These are phyloP conservation scores for Apeltes quadracus DNA, from an alignment of 2,113 vertebrate species.

Conservation along the genomic window DNA sequence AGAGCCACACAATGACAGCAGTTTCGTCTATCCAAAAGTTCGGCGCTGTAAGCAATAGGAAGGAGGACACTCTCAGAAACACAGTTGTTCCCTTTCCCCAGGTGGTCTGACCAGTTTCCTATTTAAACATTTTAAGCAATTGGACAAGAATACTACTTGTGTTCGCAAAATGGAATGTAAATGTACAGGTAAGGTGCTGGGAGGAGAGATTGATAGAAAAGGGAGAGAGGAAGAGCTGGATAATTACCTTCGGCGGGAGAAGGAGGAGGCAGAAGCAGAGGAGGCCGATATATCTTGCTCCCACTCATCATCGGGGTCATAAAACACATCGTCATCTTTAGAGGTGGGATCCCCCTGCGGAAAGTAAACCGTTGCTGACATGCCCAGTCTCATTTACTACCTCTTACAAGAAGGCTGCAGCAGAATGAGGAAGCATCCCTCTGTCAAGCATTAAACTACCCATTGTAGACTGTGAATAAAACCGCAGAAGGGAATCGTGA, in stretches of 20 bases:
- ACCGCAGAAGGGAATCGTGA: conserved; percentile 37
- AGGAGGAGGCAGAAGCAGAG: conserved; percentile 70
- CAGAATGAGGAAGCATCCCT: conserved; percentile 46
- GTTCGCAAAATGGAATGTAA: conserved; percentile 18
- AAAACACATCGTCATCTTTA: conserved; percentile 89
- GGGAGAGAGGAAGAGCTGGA: conserved; percentile 21
- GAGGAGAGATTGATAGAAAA: conserved; percentile 8
- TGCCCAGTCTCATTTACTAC: conserved; percentile 52
- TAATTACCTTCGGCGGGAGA: conserved; percentile 91
- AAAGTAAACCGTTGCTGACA: conserved; percentile 68
- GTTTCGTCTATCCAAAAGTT: background rate
- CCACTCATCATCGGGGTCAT: conserved; percentile 94
- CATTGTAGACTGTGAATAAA: conserved; percentile 54
- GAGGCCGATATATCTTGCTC: conserved; percentile 89
- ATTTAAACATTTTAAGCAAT: conserved; percentile 10
- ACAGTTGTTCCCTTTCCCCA: background rate
- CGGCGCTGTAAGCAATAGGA: background rate
- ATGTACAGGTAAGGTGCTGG: background rate
- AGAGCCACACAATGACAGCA: background rate
- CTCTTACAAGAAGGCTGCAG: conserved; percentile 61
- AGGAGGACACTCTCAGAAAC: background rate
- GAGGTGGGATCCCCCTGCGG: conserved; percentile 80
- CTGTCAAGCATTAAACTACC: conserved; percentile 53
- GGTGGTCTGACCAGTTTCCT: conserved; percentile 13
- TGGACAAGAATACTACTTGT: conserved; percentile 23